Base-by-base conservation (phyloP, 2,113 vertebrate species). In the Emydura subglobosa region DNA sequence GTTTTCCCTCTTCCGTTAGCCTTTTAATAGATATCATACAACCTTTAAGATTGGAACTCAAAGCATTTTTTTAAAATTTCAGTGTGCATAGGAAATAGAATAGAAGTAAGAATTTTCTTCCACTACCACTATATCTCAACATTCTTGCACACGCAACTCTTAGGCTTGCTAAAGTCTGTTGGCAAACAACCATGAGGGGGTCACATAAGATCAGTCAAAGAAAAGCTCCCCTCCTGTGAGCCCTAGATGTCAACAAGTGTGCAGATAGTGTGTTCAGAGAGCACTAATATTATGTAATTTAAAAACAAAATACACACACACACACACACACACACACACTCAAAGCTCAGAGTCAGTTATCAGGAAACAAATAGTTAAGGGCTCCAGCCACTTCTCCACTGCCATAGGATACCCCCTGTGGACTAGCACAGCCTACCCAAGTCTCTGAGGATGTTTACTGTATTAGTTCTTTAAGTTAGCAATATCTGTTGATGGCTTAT, bases 1-100 rank as follows among this genome's bases (percentile, higher is more conserved):
- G 34, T 68, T n/a, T 21, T 42, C 7, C 5, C 25, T 42, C 9
- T 72, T 44, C 22, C 6, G 0, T 0, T 50, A 61, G 82, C 34
- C 6, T 47, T 80, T 42, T 47, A 74, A 1, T 2, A 0, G 54
- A 10, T 53, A 1, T 7, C 6, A 51, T 42, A n/a, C 11, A 1
- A 80, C 7, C 29, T n/a, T 68, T n/a, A 68, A n/a, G 31, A n/a
- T 50, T 61, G 54, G 82, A 92, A 61, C 10, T 1, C n/a, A 89
- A 12, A 27, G 1, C 13, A n/a, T 65, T 49, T 24, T 54, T 44
- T 24, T 51, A 51, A 76, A 91, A 68, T 17, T 68, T 19, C 34
- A 21, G 21, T 17, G 2, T 31, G n/a, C 7, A 76, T 55, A 29
- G 1, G 4, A 2, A 47, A 47, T 47, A 47, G 47, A 47, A 47